Conservation (phyloP, 2,797 vertebrate species). For the Amblyopsis hoosieri region DNA sequence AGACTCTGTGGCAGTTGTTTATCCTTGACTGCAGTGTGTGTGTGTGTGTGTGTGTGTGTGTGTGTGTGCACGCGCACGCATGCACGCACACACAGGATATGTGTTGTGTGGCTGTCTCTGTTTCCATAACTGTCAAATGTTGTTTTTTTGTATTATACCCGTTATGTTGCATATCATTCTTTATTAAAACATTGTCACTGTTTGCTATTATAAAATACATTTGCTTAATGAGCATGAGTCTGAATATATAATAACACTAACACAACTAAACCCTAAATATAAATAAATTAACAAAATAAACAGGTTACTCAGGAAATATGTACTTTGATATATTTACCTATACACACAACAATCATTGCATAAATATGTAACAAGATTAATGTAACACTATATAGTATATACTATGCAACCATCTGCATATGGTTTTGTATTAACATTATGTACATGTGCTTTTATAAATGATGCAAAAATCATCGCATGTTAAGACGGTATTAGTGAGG, state of each 20-base stretch:
- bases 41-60: conserved; percentile 2
- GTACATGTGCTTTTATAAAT: conserved; percentile 42
- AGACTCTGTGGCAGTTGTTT: conserved; percentile 83
- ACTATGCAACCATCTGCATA: conserved; percentile 50
- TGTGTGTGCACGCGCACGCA: conserved; percentile 4
- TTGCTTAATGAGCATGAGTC: conserved; percentile 19
- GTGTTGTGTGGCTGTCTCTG: no score
- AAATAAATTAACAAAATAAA: conserved; percentile 44
- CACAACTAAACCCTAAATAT: neutral
- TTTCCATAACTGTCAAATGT: no score
- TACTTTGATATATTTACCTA: conserved; percentile 18
- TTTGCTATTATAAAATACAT: conserved; percentile 43
- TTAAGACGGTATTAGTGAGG: no score
- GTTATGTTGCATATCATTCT: conserved; percentile 43
- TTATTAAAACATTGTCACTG: conserved; percentile 46
- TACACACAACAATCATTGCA: conserved; percentile 49
- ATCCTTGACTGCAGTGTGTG: conserved; percentile 69
- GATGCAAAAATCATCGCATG: no score
- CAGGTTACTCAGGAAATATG: conserved; percentile 37
- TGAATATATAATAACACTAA: conserved; percentile 28
- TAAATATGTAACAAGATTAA: conserved; percentile 57
- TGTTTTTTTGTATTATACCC: neutral
- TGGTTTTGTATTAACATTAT: conserved; percentile 54
- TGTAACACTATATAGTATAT: conserved; percentile 31
- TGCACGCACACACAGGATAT: conserved; percentile 25